Conservation (phyloP, 2,113 vertebrate genomes). For the Aptenodytes forsteri region DNA sequence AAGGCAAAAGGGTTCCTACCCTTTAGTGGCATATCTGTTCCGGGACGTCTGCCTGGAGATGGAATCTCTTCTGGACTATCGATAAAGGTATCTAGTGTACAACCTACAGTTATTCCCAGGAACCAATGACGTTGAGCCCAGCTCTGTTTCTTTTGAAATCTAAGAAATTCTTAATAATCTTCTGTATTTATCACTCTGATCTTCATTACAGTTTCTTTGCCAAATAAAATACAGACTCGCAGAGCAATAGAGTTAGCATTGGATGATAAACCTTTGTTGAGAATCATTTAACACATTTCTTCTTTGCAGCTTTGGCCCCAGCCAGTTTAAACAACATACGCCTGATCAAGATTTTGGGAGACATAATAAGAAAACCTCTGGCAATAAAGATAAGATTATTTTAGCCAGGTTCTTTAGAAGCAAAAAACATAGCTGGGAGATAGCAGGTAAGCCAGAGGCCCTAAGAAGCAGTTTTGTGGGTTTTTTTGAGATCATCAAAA, state of each 20-base stretch:
- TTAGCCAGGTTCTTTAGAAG: not conserved
- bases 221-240: not conserved
- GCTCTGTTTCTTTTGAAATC: not conserved
- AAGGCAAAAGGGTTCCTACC: not conserved
- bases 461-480: not conserved
- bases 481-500: not conserved
- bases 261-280: not conserved
- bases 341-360: not conserved
- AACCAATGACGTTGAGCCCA: not conserved
- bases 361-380: not conserved
- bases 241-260: not conserved
- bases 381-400: not conserved
- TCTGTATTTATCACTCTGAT: not conserved
- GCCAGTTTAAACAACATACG: not conserved
- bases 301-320: not conserved
- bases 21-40: not conserved
- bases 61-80: not conserved
- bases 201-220: not conserved
- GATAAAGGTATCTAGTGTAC: not conserved
- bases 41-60: not conserved
- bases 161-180: not conserved
- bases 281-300: not conserved
- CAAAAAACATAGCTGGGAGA: not conserved
- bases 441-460: not conserved
- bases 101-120: not conserved